phyloP scores from a whole-genome alignment of 2,113 vertebrate species.

The Vulpes lagopus region DNA sequence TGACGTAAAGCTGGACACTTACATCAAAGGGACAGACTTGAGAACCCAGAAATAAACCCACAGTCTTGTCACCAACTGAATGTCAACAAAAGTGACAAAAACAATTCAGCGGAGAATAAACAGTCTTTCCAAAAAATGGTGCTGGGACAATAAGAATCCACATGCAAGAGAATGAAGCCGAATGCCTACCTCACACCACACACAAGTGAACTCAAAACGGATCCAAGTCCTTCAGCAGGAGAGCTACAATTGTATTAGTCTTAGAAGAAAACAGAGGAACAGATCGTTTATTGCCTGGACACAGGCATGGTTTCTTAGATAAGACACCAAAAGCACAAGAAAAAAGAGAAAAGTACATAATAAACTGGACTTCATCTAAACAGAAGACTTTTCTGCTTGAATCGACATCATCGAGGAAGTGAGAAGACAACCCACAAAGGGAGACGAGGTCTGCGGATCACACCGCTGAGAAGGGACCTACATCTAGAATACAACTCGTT shows the following conservation, averaged over 20 bases:
- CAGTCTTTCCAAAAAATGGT: background rate
- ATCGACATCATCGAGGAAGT: background rate
- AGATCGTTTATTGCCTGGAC: background rate
- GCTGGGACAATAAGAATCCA: background rate
- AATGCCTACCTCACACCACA: too few species aligned
- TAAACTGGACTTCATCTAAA: background rate
- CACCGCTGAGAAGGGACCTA: background rate
- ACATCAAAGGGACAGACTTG: background rate
- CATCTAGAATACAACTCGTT: background rate
- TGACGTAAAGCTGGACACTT: background rate
- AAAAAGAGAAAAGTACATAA: background rate
- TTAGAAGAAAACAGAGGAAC: background rate
- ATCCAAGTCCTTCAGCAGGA: background rate
- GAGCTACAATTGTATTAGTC: background rate
- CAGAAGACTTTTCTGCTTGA: background rate
- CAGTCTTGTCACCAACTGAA: too few species aligned
- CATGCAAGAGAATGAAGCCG: background rate
- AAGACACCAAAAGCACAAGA: background rate
- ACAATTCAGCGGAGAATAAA: background rate
- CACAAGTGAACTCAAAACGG: background rate
- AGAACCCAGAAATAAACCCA: background rate
- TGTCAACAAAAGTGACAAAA: background rate
- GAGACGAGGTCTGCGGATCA: background rate
- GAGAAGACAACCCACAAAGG: background rate
- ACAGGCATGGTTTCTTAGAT: background rate